Conservation (phyloP, 2,888 invertebrate genomes). For the Hydrotaea cyrtoneurina region DNA sequence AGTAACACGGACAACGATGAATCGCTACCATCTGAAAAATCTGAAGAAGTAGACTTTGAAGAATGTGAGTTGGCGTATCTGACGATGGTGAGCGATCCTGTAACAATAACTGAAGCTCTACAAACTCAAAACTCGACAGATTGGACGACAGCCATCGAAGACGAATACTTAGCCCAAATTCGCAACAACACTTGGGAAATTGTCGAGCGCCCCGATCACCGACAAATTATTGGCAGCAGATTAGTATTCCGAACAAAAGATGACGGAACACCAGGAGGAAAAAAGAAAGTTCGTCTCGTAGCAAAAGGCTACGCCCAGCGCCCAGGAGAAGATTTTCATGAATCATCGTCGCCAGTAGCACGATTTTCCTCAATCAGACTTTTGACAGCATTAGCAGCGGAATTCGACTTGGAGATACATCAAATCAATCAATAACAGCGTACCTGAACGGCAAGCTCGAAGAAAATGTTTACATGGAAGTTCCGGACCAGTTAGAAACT, state of each 20-base stretch:
- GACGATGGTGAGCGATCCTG: constrained; percentile 18
- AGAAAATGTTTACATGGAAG: constrained; percentile 51
- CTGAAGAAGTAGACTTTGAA: constrained; percentile 49
- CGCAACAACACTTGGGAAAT: constrained; percentile 63
- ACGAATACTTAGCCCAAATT: constrained; percentile 63
- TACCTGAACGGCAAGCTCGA: constrained; percentile 59
- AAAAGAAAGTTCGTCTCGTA: constrained; percentile 65
- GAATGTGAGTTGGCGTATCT: constrained; percentile 51
- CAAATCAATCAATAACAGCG: constrained; percentile 60
- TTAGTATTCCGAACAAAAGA: constrained; percentile 61
- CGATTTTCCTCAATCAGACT: constrained; percentile 47
- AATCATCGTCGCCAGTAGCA: constrained; percentile 60
- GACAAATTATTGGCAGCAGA: constrained; percentile 58
- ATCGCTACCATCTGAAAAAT: not conserved
- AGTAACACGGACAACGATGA: not conserved
- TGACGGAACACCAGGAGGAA: constrained; percentile 34
- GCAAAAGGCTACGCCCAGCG: constrained; percentile 65
- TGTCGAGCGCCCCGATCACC: constrained; percentile 51
- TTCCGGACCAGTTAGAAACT: constrained; percentile 50
- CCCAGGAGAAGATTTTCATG: constrained; percentile 56
- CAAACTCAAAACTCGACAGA: constrained; percentile 21
- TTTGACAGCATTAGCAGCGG: constrained; percentile 52
- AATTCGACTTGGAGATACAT: constrained; percentile 54
- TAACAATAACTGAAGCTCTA: constrained; percentile 40
- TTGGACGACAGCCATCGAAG: constrained; percentile 62